Evolutionary conservation across 2,113 vertebrate genomes (phyloP), one percentile per base, ranked within the genome.

Genomic region (Chaetodon auriga): DNA sequence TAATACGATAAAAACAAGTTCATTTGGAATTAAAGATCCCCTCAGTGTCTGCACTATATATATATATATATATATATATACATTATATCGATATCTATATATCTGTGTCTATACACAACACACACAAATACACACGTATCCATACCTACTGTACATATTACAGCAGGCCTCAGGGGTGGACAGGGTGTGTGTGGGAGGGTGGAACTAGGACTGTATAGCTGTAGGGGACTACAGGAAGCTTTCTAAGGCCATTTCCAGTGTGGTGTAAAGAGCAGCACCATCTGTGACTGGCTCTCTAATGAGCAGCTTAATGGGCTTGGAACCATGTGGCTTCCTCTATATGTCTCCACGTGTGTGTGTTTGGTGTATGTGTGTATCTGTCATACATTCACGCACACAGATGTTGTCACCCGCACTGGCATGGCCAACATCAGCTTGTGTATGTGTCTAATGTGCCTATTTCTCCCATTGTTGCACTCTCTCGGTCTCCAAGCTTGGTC

Each of bases 221-320:
- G 68, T 71, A 86, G 76, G 86, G 84, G 61, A 81, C 53, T 35
- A 62, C 35, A 57, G 63, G 75, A 86, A 48, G 65, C 85, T 87
- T 87, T 87, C 81, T 72, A 38, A 68, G 86, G 80, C 83, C 77
- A 82, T 90, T 92, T 93, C 84, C 72, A 90, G 85, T 36, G 71
- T n/a, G 82, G 78, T 49, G 88, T 83, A 87, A 89, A 92, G 78
- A 90, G 80, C 87, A 87, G 87, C 86, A 87, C 92, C 93, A 94
- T 92, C 92, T 94, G 92, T 89, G 91, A 87, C 85, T 74, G 71
- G 69, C 80, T 92, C 79, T 90, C 83, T 92, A 92, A 94, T 92
- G 92, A 94, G 91, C 82, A 80, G 83, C 89, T 91, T 92, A 87
- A 92, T 91, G 80, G 78, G 82, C 79, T 65, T 87, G 77, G 87